Base-by-base conservation (phyloP, 2,888 invertebrate genomes). In the Eumerus sabulonum region DNA sequence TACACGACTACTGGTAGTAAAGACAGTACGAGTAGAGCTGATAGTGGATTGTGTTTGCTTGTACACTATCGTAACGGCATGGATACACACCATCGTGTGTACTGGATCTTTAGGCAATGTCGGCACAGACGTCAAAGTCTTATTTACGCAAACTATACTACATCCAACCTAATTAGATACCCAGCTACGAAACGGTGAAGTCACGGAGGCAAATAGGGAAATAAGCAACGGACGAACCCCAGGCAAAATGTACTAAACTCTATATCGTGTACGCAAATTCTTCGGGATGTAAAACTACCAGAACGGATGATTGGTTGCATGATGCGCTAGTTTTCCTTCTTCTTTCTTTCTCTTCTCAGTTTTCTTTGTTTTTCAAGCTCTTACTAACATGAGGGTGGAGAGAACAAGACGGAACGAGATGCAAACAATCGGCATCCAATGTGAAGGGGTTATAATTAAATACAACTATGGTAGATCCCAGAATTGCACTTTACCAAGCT, bases 91-190 rank as follows among this genome's bases (percentile, higher is more conserved):
- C 57, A 63, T 56, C n/a, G 44, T 36, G 44, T 36, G 16, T 18
- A 17, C 13, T 14, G 38, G 13, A 18, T 13, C 48, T 13, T 11
- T 16, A 56, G 60, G 42, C 47, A 38, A 11, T 19, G 35, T 14
- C 38, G 53, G 17, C 17, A 45, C 48, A 19, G 53, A 36, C 60
- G 56, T 53, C 72, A 63, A 68, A 63, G 57, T 73, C 53, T 62
- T 67, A 42, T 67, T 72, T 76, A 64, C 70, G 59, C 35, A 67
- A 57, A 72, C 63, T 62, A 62, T 11, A 36, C n/a, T 27, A 40
- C 51, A 73, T 56, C 36, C 56, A 77, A 77, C 67, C 66, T 72
- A 77, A 77, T 77, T 77, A 77, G 72, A 77, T 77, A 72, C 57
- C 57, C 56, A 47, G 7, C 45, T 19, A 11, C 19, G 59, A 36